phyloP scores from a whole-genome alignment of 2,888 invertebrate species.

The Andrena camellia region DNA sequence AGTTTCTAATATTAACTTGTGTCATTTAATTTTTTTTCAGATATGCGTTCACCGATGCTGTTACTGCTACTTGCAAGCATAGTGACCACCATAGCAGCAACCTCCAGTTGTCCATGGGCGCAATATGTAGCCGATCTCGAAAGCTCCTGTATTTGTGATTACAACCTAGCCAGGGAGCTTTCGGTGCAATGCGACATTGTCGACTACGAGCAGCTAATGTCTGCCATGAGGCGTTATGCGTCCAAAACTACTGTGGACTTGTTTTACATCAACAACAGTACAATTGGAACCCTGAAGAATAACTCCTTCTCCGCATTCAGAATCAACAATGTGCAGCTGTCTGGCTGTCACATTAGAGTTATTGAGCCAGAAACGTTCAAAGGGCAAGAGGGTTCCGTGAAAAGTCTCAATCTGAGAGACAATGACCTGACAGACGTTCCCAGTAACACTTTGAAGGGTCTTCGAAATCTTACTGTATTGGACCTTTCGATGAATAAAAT shows the following conservation, averaged over 20 bases:
- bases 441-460: constrained; percentile 89
- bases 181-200: constrained; percentile 97
- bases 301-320: constrained; percentile 90
- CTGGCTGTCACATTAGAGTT: constrained; percentile 91
- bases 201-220: constrained; percentile 91
- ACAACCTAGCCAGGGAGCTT: constrained; percentile 93
- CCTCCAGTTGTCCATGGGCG: constrained; percentile 93
- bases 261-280: constrained; percentile 95
- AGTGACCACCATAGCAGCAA: constrained; percentile 73
- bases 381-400: constrained; percentile 92
- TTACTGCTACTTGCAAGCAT: constrained; percentile 68
- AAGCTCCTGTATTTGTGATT: constrained; percentile 94
- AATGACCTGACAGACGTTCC: constrained; percentile 93
- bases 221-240: constrained; percentile 90
- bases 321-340: constrained; percentile 94
- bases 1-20: not conserved
- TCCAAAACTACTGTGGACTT: constrained; percentile 90
- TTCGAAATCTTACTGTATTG: constrained; percentile 91
- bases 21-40: constrained; percentile 39
- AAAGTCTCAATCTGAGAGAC: constrained; percentile 94
- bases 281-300: constrained; percentile 89
- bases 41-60: constrained; percentile 35
- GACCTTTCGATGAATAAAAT: constrained; percentile 95
- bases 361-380: constrained; percentile 92
- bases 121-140: constrained; percentile 91